These are phyloP conservation scores for Columba guinea DNA, from an alignment of 2,797 vertebrate genomes.

Conservation along the genomic window DNA sequence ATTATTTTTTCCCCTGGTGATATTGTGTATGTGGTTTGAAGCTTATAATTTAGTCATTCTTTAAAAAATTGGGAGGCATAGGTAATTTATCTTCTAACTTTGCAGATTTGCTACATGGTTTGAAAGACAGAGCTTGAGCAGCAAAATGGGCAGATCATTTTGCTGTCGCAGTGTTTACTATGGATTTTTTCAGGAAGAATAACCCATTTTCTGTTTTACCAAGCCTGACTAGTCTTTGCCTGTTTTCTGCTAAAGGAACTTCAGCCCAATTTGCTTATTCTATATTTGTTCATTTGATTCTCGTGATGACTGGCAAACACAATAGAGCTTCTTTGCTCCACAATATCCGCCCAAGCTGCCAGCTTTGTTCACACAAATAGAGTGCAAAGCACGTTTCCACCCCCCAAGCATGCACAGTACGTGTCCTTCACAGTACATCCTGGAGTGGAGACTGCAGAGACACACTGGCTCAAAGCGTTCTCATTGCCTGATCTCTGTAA, in stretches of 20 bases:
- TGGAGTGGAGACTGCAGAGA: conserved; percentile 69
- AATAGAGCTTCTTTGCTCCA: conserved; percentile 64
- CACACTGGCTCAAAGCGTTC: conserved; percentile 64
- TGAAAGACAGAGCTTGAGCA: background rate
- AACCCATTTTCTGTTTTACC: background rate
- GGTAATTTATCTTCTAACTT: background rate
- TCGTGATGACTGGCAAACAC: conserved; percentile 68
- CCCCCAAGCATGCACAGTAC: conserved; percentile 70
- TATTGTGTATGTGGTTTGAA: background rate
- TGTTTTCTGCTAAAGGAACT: conserved; percentile 55
- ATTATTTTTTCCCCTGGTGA: background rate
- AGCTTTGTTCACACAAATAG: conserved; percentile 74
- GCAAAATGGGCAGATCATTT: background rate
- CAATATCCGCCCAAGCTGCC: conserved; percentile 70
- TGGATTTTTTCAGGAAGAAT: conserved; percentile 5
- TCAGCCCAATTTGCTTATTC: conserved; percentile 44
- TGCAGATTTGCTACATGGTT: background rate
- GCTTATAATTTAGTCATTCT: background rate
- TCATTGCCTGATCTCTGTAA: conserved; percentile 55
- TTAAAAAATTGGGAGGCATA: background rate
- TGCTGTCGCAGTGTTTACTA: background rate
- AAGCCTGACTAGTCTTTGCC: background rate
- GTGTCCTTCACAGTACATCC: conserved; percentile 65
- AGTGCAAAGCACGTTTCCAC: conserved; percentile 69
- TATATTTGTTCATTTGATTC: conserved; percentile 62